Evolutionary conservation across 2,888 invertebrate genomes (phyloP), one percentile per base, ranked within the genome.

Genomic region (Drosophila fulvimacula): DNA sequence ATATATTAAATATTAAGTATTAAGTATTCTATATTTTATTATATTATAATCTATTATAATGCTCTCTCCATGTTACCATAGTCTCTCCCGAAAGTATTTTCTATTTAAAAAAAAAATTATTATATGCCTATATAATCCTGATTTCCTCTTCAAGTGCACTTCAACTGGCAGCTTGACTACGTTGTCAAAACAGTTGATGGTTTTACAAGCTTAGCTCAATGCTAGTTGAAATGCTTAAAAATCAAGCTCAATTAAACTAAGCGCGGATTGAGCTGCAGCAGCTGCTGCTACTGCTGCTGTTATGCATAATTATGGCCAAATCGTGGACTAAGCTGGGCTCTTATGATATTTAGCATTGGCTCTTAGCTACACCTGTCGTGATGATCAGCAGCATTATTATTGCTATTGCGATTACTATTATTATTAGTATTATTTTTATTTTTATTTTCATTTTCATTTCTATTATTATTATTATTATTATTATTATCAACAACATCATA

Each of bases 231-330:
- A n/a, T 24, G 21, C 48, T 57, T 24, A 48, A 44, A 57, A 30
- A 21, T 42, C n/a, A 21, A 30, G 63, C 62, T 65, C 60, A 70
- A 57, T 65, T 71, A 64, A 51, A 7, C 7, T 61, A 41, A 66
- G 57, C 69, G 15, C 46, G 30, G 41, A 39, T 17, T 39, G 55
- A 41, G 55, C 64, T 71, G 53, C 59, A 21, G 19, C 38, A 60
- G 72, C 41, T 41, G 34, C 34, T 3, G 41, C 41, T 41, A 24
- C 58, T 69, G 57, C 64, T 52, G 27, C 39, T 69, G 72, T 65
- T 69, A 48, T 61, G 64, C 69, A 73, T 58, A 73, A 74, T 73
- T 69, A 73, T 69, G 73, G 27, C 21, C 73, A 73, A 73, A 49
- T 71, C 60, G 24, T 10, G 9, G 63, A 57, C 59, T 74, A 67